Base-by-base conservation (phyloP, 2,113 vertebrate species). In the Stegostoma tigrinum region DNA sequence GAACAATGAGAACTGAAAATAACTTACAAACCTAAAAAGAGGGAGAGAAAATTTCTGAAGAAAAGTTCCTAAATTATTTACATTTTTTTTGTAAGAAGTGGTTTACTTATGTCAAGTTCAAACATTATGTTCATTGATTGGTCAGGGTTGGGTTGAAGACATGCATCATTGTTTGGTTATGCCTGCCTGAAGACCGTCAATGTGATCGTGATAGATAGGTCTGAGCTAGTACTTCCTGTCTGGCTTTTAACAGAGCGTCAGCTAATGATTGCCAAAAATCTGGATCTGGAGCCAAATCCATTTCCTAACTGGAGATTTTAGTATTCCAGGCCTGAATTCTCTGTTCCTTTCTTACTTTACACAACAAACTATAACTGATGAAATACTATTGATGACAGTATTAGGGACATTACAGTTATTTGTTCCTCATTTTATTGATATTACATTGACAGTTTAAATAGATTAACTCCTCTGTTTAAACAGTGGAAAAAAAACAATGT, bases 151-250 rank as follows among this genome's bases (percentile, higher is more conserved):
- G 27, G 52, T 61, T 90, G 87, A 90, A 90, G 52, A 90, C 87
- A 90, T 90, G 52, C 52, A 90, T 61, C 87, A 83, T 55, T 86
- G 85, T 86, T 89, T 93, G 89, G 89, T 66, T 93, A 93, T 93
- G 89, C 64, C 61, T 66, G 61, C 89, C 55, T 66, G 38, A 93
- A 93, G 15, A 66, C 55, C 17, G 30, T 93, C 89, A 93, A 67
- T 93, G 61, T 66, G 55, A 66, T 93, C 24, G 61, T 66, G 55
- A 91, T 66, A 66, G 89, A 91, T 91, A 15, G 61, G 55, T 91
- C 89, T 93, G 89, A 93, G 34, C 89, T 93, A 61, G 34, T 66
- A 93, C 61, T n/a, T 93, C 61, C 89, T 90, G 61, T 38, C 89
- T 93, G 89, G 89, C 89, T 91, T 61, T 61, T 61, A 91, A 48